These are phyloP conservation scores for Listrodromus nycthemerus DNA, from an alignment of 2,888 invertebrate species.

Conservation along the genomic window DNA sequence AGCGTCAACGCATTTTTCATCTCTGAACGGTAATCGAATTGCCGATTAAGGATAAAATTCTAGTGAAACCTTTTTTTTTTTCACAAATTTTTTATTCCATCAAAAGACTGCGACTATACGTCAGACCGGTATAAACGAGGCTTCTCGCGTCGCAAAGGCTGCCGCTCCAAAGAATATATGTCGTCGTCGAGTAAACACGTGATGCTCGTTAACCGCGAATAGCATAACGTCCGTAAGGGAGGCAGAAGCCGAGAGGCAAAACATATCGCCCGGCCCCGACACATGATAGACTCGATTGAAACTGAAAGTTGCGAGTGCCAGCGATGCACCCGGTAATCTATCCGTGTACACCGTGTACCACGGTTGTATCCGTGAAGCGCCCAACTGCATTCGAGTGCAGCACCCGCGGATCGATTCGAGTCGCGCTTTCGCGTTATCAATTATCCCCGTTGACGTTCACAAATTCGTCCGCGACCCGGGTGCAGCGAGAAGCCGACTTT, in stretches of 20 bases:
- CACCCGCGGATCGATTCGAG: conserved; percentile 58
- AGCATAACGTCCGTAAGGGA: conserved; percentile 13
- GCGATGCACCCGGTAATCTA: conserved; percentile 26
- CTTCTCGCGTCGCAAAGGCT: background rate
- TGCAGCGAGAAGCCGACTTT: background rate
- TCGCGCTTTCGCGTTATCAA: conserved; percentile 57
- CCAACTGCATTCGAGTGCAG: conserved; percentile 1
- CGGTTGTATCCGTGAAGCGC: background rate
- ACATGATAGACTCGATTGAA: conserved; percentile 12
- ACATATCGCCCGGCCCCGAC: background rate
- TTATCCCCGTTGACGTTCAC: conserved; percentile 62
- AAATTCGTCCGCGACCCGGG: conserved; percentile 24
- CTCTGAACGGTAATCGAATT: no score
- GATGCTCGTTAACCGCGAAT: conserved; percentile 38
- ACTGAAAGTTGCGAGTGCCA: background rate
- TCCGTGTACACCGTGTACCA: conserved; percentile 7
- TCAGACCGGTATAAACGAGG: background rate
- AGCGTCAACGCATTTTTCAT: no score
- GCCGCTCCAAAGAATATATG: background rate
- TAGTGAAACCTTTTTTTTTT: no score
- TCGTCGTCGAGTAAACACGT: conserved; percentile 1
- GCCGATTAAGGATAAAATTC: no score
- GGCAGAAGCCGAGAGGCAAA: background rate
- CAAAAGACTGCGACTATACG: no score
- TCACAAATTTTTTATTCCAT: no score